Evolutionary conservation across 2,888 invertebrate species (phyloP), one percentile per base, ranked within the genome.

Genomic region (Gortyna flavago): DNA sequence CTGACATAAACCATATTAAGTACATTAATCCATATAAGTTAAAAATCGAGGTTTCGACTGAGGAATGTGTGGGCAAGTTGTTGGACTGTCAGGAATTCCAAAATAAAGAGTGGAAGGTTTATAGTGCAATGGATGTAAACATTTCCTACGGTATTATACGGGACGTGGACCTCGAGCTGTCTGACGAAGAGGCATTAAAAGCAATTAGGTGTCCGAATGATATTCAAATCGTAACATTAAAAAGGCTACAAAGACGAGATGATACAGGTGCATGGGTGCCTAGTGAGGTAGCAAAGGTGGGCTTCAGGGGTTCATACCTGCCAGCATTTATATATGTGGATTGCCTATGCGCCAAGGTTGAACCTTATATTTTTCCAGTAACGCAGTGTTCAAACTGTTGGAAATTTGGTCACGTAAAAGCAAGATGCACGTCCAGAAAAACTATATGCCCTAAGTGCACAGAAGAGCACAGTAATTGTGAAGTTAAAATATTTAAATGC

Each of bases 401-500:
- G 84, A 78, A 77, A 32, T 85, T 77, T 75, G 83, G 85, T 2
- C 83, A 85, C 51, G 13, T 71, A 3, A 61, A 32, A 54, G 61
- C 61, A 41, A 70, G 69, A 25, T 84, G 80, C 18, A 25, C 75
- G 0, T 57, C 18, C 0, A 77, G 77, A 38, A 78, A 80, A 61
- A 68, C 54, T 7, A 11, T 72, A 59, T 84, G 80, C 18, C 74
- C 76, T 18, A 84, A 80, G 66, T 84, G 84, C 64, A 77, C 79
- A 3, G 68, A 38, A 8, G 41, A 64, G 1, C 84, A 86, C 48
- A n/a, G 8, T 25, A 82, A 80, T 29, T 84, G 81, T 41, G 76
- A 84, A 48, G 57, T 38, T 1, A 51, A 48, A 16, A 65, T 7
- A 16, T 77, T 66, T 35, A 74, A 54, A 48, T 85, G 84, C 51